phyloP scores from a whole-genome alignment of 2,888 invertebrate genomes.

The Melipona bicolor region DNA sequence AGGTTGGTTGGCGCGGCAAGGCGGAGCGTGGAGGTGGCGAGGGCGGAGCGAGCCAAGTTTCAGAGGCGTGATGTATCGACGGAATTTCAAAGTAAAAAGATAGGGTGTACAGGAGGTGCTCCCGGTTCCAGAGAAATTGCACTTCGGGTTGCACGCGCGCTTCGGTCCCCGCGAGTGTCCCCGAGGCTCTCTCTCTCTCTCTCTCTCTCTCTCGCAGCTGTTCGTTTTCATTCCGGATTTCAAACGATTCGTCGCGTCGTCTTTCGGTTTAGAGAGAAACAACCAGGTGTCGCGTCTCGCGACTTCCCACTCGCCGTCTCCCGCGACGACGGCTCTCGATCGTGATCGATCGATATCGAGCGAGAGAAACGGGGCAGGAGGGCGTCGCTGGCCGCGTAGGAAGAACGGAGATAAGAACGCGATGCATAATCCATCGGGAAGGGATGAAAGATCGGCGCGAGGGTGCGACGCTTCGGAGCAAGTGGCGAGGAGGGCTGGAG shows the following conservation, averaged over 20 bases:
- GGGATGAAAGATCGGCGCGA: conserved; percentile 71
- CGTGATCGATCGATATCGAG: not conserved
- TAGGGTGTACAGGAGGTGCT: conserved; percentile 54
- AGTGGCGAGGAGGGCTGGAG: conserved; percentile 11
- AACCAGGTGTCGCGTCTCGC: too few relatives aligned
- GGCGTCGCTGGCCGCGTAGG: not conserved
- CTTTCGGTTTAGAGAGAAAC: not conserved
- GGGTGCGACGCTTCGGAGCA: conserved; percentile 34
- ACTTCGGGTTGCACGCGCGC: conserved; percentile 36
- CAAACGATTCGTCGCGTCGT: not conserved
- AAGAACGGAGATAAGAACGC: conserved; percentile 49
- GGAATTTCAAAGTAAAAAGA: conserved; percentile 80
- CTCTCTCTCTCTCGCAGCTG: not conserved
- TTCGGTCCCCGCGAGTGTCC: not conserved
- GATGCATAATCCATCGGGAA: conserved; percentile 68
- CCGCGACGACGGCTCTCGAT: not conserved
- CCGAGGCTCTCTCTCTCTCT: not conserved
- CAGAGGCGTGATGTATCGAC: conserved; percentile 83
- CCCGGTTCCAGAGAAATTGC: conserved; percentile 68
- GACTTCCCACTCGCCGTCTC: too few relatives aligned
- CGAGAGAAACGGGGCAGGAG: not conserved
- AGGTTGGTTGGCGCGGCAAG: conserved; percentile 70
- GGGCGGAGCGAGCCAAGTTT: conserved; percentile 78
- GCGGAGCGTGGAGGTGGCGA: conserved; percentile 80
- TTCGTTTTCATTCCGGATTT: not conserved